Evolutionary conservation across 2,113 vertebrate species (phyloP).

Genomic region (Malurus alboscapulatus): DNA sequence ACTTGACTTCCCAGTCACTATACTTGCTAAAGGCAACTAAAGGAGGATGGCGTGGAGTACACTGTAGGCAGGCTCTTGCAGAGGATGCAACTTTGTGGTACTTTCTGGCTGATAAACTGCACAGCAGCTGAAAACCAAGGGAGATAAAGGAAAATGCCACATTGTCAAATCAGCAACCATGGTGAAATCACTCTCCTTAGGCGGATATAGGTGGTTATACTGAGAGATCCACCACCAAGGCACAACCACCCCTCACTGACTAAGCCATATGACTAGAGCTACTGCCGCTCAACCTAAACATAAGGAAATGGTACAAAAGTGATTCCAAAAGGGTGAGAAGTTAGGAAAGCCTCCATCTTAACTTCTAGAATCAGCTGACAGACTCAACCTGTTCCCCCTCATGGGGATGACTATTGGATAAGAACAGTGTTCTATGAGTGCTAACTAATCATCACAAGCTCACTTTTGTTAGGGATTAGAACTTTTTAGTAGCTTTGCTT

Average conservation of each 20-base stretch:
- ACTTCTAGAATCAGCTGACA: neutral
- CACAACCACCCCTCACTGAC: neutral
- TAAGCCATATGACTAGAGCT: neutral
- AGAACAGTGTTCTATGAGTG: neutral
- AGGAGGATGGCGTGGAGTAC: neutral
- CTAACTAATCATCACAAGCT: neutral
- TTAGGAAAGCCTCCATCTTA: neutral
- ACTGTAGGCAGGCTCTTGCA: neutral
- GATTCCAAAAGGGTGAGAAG: neutral
- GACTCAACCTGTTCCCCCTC: neutral
- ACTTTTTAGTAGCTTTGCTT: neutral
- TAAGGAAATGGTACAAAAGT: neutral
- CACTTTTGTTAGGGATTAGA: neutral
- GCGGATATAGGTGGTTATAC: neutral
- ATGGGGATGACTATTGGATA: neutral
- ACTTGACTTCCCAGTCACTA: neutral
- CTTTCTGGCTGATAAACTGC: neutral
- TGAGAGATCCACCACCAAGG: accelerated
- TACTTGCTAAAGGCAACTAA: neutral
- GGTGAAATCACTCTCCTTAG: neutral
- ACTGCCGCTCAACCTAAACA: neutral
- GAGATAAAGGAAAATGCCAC: neutral
- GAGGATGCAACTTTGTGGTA: neutral
- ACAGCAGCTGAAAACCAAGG: neutral
- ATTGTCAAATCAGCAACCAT: accelerated